Evolutionary conservation across 92 coral and sea anemone genomes (phyloP).

Genomic region (Plumapathes pennacea): DNA sequence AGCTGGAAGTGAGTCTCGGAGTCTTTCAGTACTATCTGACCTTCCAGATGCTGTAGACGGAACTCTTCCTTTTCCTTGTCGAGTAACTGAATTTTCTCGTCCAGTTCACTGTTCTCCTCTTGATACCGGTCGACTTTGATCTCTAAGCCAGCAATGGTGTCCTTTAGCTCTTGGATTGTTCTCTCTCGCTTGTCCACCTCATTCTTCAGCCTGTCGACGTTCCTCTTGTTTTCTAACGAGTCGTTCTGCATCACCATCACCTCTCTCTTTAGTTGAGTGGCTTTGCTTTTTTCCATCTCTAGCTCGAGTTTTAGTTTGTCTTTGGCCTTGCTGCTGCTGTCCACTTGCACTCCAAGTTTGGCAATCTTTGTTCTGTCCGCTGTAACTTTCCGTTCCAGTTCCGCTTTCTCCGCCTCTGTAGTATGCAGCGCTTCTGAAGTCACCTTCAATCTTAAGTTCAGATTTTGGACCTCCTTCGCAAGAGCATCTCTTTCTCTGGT

Average conservation of each 20-base stretch:
- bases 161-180: constrained; percentile 76
- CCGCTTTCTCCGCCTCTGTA: constrained; percentile 60
- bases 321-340: constrained; percentile 49
- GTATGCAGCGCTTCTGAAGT: constrained; percentile 50
- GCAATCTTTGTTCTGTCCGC: constrained; percentile 61
- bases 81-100: constrained; percentile 64
- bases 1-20: constrained; percentile 84
- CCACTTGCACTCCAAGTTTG: constrained; percentile 62
- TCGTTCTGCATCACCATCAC: constrained; percentile 73
- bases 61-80: constrained; percentile 85
- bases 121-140: constrained; percentile 70
- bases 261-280: constrained; percentile 62
- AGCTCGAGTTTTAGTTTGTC: constrained; percentile 74
- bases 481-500: constrained; percentile 71
- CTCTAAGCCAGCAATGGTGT: constrained; percentile 72
- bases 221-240: constrained; percentile 63
- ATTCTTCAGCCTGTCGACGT: constrained; percentile 69
- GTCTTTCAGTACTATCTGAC: constrained; percentile 60
- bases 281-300: constrained; percentile 64
- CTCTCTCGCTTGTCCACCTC: constrained; percentile 81
- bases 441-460: constrained; percentile 45
- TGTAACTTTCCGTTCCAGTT: constrained; percentile 43
- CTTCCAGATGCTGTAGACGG: constrained; percentile 75
- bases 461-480: constrained; percentile 56
- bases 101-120: constrained; percentile 74